Evolutionary conservation across 2,888 invertebrate species (phyloP).

Genomic region (Torymus tubicola): DNA sequence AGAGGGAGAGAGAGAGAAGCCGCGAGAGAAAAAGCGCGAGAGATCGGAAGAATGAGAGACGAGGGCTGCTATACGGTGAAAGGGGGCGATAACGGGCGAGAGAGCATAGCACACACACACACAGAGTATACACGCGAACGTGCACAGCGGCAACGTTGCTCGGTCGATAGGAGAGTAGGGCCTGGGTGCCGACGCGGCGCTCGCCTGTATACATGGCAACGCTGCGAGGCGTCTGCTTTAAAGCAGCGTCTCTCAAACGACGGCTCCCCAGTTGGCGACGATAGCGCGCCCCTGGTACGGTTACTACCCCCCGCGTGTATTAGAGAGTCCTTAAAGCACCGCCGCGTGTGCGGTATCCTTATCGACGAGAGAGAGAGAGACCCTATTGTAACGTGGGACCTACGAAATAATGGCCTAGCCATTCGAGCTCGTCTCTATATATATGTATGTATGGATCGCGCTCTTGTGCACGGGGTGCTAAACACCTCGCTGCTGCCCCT

Average conservation of each 20-base stretch:
- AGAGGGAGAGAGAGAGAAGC: constrained; percentile 38
- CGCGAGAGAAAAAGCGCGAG: constrained; percentile 5
- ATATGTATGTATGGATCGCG: no score
- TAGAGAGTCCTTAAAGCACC: neutral
- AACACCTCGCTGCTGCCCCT: no score
- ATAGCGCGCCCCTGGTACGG: neutral
- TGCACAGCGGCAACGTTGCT: constrained; percentile 69
- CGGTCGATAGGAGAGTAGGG: constrained; percentile 75
- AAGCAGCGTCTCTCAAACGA: constrained; percentile 69
- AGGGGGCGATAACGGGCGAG: constrained; percentile 73
- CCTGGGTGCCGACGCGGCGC: constrained; percentile 60
- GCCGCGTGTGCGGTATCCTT: constrained; percentile 18
- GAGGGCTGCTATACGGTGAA: constrained; percentile 65
- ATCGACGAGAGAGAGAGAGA: constrained; percentile 5
- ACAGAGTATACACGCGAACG: no score
- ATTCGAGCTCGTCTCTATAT: neutral
- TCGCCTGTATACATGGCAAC: constrained; percentile 68
- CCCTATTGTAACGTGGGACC: constrained; percentile 6
- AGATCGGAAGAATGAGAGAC: constrained; percentile 56
- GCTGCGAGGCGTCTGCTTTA: constrained; percentile 71
- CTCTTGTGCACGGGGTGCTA: neutral
- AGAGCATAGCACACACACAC: constrained; percentile 39
- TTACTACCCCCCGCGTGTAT: neutral
- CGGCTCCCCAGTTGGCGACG: constrained; percentile 33
- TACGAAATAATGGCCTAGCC: neutral